Percentiles rank a stretch among this genome's conserved stretches.
phyloP scores from a whole-genome alignment of 2,797 vertebrate genomes.

The Eulemur coronatus region DNA sequence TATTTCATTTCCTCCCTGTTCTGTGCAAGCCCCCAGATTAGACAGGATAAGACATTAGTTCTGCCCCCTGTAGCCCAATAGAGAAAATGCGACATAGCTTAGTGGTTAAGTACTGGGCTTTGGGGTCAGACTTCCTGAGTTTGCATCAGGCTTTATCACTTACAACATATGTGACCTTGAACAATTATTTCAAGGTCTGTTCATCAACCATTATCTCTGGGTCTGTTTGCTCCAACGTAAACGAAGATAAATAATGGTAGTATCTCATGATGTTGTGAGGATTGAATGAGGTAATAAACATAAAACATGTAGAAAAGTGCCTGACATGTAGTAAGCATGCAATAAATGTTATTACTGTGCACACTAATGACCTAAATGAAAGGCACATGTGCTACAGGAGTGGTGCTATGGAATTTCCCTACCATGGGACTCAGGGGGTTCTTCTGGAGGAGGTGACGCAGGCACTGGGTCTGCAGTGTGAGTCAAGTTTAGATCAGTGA shows the following conservation, averaged over 20 bases:
- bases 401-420: not conserved
- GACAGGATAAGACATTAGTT: not conserved
- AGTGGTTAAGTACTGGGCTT: not conserved
- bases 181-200: not conserved
- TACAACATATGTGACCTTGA: not conserved
- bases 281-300: not conserved
- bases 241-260: not conserved
- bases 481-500: not conserved
- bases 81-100: not conserved
- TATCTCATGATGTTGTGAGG: not conserved
- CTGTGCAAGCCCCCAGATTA: not conserved
- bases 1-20: not conserved
- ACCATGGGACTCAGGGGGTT: not conserved
- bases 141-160: not conserved
- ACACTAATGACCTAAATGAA: not conserved
- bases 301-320: not conserved
- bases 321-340: rapidly evolving
- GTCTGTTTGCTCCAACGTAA: not conserved
- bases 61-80: not conserved
- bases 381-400: not conserved
- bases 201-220: not conserved
- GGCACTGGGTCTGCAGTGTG: not conserved
- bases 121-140: not conserved
- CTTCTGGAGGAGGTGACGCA: not conserved
- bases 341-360: not conserved